Conservation (phyloP, 2,888 invertebrate species). For the Caenorhabditis japonica region DNA sequence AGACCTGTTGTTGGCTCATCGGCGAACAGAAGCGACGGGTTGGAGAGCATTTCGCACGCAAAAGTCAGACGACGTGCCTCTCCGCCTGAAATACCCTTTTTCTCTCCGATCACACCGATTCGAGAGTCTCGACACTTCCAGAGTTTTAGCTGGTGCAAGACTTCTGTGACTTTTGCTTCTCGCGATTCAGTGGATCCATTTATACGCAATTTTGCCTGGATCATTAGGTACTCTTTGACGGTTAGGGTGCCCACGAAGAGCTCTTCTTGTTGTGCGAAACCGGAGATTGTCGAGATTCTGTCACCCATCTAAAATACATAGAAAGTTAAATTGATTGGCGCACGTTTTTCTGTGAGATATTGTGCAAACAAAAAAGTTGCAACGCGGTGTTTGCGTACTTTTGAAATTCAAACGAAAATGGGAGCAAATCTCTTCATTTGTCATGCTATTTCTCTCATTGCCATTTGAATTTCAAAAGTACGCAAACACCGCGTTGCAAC, state of each 20-base stretch:
- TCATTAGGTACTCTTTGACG: conserved; percentile 71
- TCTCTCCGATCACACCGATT: conserved; percentile 88
- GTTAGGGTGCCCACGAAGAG: conserved; percentile 72
- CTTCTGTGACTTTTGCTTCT: conserved; percentile 40
- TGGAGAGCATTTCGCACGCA: conserved; percentile 89
- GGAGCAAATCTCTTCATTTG: too few species aligned
- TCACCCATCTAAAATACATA: conserved; percentile 51
- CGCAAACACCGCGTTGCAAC: too few species aligned
- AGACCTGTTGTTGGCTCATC: conserved; percentile 92
- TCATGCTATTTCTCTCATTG: too few species aligned
- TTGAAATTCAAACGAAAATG: too few species aligned
- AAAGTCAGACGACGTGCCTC: conserved; percentile 82
- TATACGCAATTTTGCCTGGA: conserved; percentile 63
- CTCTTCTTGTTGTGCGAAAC: conserved; percentile 75
- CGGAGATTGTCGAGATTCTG: conserved; percentile 62
- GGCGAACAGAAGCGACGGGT: conserved; percentile 93
- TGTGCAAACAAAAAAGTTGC: too few species aligned
- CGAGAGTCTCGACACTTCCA: conserved; percentile 90
- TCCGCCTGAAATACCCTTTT: conserved; percentile 82
- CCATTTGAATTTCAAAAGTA: too few species aligned
- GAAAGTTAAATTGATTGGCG: too few species aligned
- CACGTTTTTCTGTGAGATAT: too few species aligned
- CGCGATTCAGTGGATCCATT: conserved; percentile 15
- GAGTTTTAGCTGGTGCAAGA: conserved; percentile 88
- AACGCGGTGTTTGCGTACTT: too few species aligned